Evolutionary conservation across 2,888 invertebrate species (phyloP), one percentile per base, ranked within the genome.

Genomic region (Caenorhabditis sulstoni): DNA sequence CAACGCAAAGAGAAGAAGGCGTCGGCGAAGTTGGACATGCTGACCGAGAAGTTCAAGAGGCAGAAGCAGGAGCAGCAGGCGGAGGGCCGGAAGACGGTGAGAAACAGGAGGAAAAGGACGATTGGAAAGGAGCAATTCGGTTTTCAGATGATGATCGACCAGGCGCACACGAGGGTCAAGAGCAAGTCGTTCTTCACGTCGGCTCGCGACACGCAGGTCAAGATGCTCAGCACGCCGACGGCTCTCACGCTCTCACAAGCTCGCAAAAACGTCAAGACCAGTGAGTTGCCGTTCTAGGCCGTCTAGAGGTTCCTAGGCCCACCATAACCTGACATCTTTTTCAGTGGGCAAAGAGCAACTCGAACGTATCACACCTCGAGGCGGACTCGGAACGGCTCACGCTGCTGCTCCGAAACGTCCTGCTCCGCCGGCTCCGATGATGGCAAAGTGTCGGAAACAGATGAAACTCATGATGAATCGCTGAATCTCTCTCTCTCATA

Each of bases 371-470:
- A 66, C 53, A 23, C 78, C 49, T 8, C 61, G 52, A 20, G 64
- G 66, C 37, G 58, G 64, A 12, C 35, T 57, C n/a, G 16, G 57
- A 49, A n/a, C n/a, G n/a, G n/a, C n/a, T n/a, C n/a, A n/a, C n/a
- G n/a, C n/a, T n/a, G n/a, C 35, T 41, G 57, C 55, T 9, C 62
- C 59, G 35, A 77, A 70, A n/a, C n/a, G n/a, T n/a, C n/a, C n/a
- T n/a, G n/a, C n/a, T n/a, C n/a, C n/a, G n/a, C 53, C 59, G 3
- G 77, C 77, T 12, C 77, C 77, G 0, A 44, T 77, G 12, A 77
- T 78, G 71, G 78, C 71, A 3, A 78, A 78, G 29, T 71, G 71
- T 23, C 45, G 22, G 16, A 78, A 71, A 37, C 71, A 71, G 78
- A 3, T 78, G 47, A 68, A 58, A 39, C 3, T 29, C 29, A 29